Evolutionary conservation across 2,113 vertebrate genomes (phyloP).

Genomic region (Festucalex cinctus): DNA sequence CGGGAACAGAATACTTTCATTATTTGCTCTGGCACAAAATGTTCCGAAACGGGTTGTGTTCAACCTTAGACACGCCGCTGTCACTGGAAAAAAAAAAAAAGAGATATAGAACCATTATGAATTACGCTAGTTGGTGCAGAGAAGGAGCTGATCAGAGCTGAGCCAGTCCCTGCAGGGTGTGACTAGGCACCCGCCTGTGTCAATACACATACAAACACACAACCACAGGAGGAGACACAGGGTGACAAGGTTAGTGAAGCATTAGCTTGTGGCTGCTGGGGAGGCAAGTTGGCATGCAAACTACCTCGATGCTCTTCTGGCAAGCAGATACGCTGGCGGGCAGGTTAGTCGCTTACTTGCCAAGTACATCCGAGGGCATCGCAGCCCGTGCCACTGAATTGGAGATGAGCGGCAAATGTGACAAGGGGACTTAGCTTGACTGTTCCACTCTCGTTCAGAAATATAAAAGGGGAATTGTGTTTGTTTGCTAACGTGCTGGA

Average conservation of each 20-base stretch:
- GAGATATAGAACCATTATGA: conserved; percentile 3
- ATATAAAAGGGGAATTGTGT: conserved; percentile 36
- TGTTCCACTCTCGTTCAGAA: conserved; percentile 51
- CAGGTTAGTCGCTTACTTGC: conserved; percentile 63
- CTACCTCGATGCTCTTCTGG: conserved; percentile 47
- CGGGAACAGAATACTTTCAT: background rate
- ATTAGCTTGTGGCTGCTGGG: conserved; percentile 50
- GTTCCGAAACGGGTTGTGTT: background rate
- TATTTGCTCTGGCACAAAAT: background rate
- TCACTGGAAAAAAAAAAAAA: background rate
- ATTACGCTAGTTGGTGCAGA: conserved; percentile 1
- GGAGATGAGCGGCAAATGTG: conserved; percentile 63
- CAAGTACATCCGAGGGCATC: conserved; percentile 66
- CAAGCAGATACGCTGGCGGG: conserved; percentile 51
- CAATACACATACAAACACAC: conserved; percentile 25
- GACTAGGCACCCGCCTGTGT: conserved; percentile 12
- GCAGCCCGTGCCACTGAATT: conserved; percentile 54
- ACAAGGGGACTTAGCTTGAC: conserved; percentile 62
- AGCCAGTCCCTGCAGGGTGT: conserved; percentile 13
- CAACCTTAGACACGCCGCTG: background rate
- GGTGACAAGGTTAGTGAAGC: conserved; percentile 50
- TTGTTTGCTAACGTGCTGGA: conserved; percentile 31
- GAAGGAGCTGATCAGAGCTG: conserved; percentile 6
- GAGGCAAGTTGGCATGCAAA: conserved; percentile 63
- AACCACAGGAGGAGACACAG: conserved; percentile 23